phyloP scores from a whole-genome alignment of 2,113 vertebrate genomes.

The Chlamydotis undulata region DNA sequence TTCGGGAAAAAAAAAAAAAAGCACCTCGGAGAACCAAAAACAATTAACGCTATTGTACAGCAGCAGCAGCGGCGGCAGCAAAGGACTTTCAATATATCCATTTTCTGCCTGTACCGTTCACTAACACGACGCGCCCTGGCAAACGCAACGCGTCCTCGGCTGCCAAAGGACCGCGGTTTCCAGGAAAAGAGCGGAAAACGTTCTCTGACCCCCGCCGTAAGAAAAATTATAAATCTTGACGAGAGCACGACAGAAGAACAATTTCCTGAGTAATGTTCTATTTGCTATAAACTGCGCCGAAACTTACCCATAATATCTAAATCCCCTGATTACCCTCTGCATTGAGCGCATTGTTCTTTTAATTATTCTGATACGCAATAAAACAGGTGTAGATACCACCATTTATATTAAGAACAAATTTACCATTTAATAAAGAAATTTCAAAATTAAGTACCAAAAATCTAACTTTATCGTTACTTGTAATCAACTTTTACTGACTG shows the following conservation, averaged over 20 bases:
- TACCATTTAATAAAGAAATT: conserved; percentile 79
- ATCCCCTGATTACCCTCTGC: conserved; percentile 78
- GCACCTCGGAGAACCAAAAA: background rate
- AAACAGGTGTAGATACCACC: conserved; percentile 70
- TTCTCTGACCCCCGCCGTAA: background rate
- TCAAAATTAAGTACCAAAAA: conserved; percentile 80
- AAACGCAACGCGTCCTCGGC: conserved; percentile 13
- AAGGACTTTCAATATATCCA: background rate
- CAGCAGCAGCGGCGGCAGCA: background rate
- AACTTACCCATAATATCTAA: conserved; percentile 80
- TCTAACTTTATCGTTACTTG: conserved; percentile 87
- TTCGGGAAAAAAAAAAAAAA: background rate
- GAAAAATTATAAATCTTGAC: background rate
- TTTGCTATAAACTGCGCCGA: conserved; percentile 63
- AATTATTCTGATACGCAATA: conserved; percentile 78
- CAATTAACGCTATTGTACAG: background rate
- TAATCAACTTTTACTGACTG: conserved; percentile 86
- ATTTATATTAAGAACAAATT: conserved; percentile 77
- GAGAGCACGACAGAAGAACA: conserved; percentile 17
- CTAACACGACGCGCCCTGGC: background rate
- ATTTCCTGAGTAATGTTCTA: conserved; percentile 45
- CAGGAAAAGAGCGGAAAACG: background rate
- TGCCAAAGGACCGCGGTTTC: background rate
- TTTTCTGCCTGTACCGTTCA: background rate
- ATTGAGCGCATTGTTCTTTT: conserved; percentile 77